Conservation (phyloP, 2,888 invertebrate genomes). For the Antheraea assamensis region DNA sequence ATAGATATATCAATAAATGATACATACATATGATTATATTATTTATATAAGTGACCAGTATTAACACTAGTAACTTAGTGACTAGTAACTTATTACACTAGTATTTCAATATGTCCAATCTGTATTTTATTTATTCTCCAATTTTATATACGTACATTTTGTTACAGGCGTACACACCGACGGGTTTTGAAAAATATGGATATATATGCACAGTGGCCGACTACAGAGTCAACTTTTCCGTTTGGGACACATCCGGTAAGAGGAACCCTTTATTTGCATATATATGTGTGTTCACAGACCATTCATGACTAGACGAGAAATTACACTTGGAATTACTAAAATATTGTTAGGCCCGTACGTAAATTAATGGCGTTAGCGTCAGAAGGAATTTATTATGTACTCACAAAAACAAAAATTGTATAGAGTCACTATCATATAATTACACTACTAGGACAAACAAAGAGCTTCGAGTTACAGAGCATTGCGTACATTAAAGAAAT, state of each 20-base stretch:
- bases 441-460: too few relatives aligned
- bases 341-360: too few relatives aligned
- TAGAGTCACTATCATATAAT: too few relatives aligned
- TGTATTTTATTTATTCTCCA: not conserved
- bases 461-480: too few relatives aligned
- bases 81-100: too few relatives aligned
- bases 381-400: too few relatives aligned
- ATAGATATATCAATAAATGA: too few relatives aligned
- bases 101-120: not conserved
- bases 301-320: not conserved
- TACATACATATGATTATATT: not conserved
- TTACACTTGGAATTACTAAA: not conserved
- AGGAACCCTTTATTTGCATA: not conserved
- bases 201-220: slow-evolving; percentile 81
- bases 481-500: too few relatives aligned
- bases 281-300: not conserved
- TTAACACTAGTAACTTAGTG: too few relatives aligned
- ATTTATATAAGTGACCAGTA: not conserved
- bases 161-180: slow-evolving; percentile 83
- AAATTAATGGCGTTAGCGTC: too few relatives aligned
- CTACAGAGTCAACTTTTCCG: slow-evolving; percentile 82
- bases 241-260: slow-evolving; percentile 85
- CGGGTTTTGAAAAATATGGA: slow-evolving; percentile 85
- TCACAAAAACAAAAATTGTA: too few relatives aligned
- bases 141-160: not conserved